Conservation (phyloP, 2,113 vertebrate species). For the Scolopax mira region DNA sequence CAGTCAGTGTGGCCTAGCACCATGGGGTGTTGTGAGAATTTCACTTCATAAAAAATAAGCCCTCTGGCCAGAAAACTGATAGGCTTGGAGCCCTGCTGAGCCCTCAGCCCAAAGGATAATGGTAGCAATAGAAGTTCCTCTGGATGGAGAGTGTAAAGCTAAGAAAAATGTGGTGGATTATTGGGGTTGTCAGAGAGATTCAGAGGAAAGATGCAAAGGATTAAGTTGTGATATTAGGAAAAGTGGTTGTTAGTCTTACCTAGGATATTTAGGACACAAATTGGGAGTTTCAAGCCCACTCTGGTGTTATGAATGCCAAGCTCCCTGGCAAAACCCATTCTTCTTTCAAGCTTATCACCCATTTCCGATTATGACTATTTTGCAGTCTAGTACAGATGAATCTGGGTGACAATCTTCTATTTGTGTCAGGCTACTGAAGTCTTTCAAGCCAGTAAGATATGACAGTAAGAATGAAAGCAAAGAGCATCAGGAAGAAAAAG, state of each 20-base stretch:
- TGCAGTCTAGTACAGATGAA: neutral
- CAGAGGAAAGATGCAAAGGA: constrained; percentile 56
- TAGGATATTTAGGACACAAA: constrained; percentile 42
- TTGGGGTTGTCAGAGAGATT: constrained; percentile 46
- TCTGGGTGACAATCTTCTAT: neutral
- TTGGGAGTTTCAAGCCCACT: neutral
- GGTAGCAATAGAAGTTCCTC: constrained; percentile 50
- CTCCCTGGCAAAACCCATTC: neutral
- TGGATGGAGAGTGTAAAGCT: constrained; percentile 37
- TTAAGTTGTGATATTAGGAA: constrained; percentile 44
- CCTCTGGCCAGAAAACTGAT: constrained; percentile 56
- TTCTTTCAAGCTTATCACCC: constrained; percentile 12
- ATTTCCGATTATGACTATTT: neutral
- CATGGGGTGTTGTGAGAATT: constrained; percentile 46
- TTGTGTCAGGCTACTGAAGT: neutral
- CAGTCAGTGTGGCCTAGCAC: neutral
- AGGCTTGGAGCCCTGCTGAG: constrained; percentile 53
- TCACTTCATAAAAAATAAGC: constrained; percentile 64
- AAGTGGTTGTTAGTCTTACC: constrained; percentile 12
- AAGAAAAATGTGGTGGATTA: constrained; percentile 60
- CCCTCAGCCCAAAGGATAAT: constrained; percentile 50
- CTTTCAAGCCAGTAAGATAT: neutral
- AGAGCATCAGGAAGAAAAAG: neutral
- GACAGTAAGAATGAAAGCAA: neutral
- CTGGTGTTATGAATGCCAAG: neutral